phyloP scores from a whole-genome alignment of 2,113 vertebrate species.

The Rhadina sibilatrix region DNA sequence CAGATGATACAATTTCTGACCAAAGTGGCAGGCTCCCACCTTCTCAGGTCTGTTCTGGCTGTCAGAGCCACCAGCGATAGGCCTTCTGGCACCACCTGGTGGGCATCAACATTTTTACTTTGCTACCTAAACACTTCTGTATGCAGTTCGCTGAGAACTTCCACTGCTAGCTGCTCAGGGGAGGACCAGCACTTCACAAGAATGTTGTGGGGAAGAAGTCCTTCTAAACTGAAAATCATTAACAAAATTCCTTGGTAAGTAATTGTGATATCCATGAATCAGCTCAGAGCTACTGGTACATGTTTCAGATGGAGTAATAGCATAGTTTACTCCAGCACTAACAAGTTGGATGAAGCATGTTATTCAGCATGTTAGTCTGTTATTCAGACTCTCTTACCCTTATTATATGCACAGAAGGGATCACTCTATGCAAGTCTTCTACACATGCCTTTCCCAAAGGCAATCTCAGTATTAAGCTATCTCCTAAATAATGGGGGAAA shows the following conservation, averaged over 20 bases:
- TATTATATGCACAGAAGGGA: not conserved
- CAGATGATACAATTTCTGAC: not conserved
- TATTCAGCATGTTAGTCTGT: no score
- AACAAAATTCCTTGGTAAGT: not conserved
- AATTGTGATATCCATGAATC: rapidly evolving
- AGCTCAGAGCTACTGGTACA: not conserved
- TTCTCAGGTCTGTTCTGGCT: not conserved
- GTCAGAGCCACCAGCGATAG: rapidly evolving
- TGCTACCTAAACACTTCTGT: rapidly evolving
- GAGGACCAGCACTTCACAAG: not conserved
- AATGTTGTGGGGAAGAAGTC: not conserved
- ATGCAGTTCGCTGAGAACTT: rapidly evolving
- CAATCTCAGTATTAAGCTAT: not conserved
- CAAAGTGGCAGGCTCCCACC: rapidly evolving
- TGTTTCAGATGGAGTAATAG: not conserved
- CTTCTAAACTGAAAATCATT: not conserved
- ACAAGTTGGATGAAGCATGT: not conserved
- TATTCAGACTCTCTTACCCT: not conserved
- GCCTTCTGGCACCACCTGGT: not conserved
- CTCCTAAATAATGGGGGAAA: not conserved
- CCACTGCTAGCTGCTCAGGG: no score
- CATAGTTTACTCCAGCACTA: not conserved
- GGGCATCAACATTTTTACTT: not conserved
- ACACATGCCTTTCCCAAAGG: not conserved
- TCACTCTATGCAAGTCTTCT: not conserved